phyloP scores from a whole-genome alignment of 1,140 invertebrate genomes.

The Zaprionus inermis region DNA sequence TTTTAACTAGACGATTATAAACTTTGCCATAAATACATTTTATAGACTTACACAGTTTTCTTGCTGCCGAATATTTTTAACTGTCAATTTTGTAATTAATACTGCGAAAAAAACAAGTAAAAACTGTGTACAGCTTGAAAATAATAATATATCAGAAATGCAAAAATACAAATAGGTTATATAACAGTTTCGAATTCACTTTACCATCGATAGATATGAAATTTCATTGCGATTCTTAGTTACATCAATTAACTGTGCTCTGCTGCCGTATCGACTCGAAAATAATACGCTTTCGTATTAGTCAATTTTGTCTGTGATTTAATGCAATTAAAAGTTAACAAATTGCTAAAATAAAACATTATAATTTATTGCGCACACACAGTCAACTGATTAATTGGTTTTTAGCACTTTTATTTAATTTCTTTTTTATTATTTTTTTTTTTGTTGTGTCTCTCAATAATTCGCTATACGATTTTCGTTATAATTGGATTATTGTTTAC shows the following conservation, averaged over 20 bases:
- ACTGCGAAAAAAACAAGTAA: not conserved
- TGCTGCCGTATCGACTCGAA: not conserved
- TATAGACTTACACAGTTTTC: constrained; percentile 29
- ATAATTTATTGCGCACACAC: constrained; percentile 11
- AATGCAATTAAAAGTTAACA: not conserved
- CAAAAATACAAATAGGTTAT: not conserved
- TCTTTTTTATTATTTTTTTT: not conserved
- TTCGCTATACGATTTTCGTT: constrained; percentile 14
- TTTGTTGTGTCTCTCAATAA: constrained; percentile 6
- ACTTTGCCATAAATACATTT: constrained; percentile 54
- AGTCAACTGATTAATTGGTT: constrained; percentile 17
- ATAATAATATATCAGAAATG: constrained; percentile 1
- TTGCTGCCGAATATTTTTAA: constrained; percentile 9
- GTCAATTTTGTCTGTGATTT: not conserved
- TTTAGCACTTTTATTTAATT: not conserved
- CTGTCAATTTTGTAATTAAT: not conserved
- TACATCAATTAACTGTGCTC: not conserved
- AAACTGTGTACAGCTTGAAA: not conserved
- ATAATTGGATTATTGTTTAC: constrained; percentile 28
- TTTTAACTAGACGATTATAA: constrained; percentile 78
- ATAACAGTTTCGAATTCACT: not conserved
- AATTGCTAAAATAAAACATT: not conserved
- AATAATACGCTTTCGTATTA: not conserved
- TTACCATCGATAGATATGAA: not conserved
- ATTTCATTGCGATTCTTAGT: not conserved